phyloP scores from a whole-genome alignment of 1,140 invertebrate genomes.

The Eupeodes corollae region DNA sequence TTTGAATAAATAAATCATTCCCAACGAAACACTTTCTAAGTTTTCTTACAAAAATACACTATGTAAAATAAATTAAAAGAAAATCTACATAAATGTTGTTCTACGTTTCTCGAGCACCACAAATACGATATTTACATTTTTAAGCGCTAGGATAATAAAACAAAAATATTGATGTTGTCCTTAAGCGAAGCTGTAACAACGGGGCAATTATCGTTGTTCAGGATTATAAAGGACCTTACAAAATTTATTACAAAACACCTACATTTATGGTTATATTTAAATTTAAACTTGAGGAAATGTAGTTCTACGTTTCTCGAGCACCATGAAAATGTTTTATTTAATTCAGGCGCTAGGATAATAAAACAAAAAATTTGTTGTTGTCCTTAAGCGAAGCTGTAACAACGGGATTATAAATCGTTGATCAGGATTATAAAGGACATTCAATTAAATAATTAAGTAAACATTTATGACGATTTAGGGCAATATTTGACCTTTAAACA shows the following conservation, averaged over 20 bases:
- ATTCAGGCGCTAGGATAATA: slow-evolving; percentile 7
- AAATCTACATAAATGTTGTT: slow-evolving; percentile 3
- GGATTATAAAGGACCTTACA: slow-evolving; percentile 28
- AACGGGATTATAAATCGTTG: slow-evolving; percentile 7
- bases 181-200: slow-evolving; percentile 21
- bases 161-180: slow-evolving; percentile 19
- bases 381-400: slow-evolving; percentile 26
- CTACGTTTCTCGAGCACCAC: slow-evolving; percentile 11
- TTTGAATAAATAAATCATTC: too few relatives aligned
- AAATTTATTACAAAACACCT: too few relatives aligned
- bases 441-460: too few relatives aligned
- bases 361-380: slow-evolving; percentile 14
- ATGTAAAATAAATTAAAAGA: too few relatives aligned
- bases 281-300: not conserved
- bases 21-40: too few relatives aligned
- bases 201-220: slow-evolving; percentile 8
- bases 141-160: slow-evolving; percentile 5
- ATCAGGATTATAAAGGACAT: slow-evolving; percentile 28
- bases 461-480: too few relatives aligned
- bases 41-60: too few relatives aligned
- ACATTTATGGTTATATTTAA: too few relatives aligned
- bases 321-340: not conserved
- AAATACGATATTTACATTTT: not conserved
- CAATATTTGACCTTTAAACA: too few relatives aligned
- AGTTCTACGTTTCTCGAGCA: slow-evolving; percentile 8